Base-by-base conservation (phyloP, 2,888 invertebrate genomes). In the Pseudococcus viburni region DNA sequence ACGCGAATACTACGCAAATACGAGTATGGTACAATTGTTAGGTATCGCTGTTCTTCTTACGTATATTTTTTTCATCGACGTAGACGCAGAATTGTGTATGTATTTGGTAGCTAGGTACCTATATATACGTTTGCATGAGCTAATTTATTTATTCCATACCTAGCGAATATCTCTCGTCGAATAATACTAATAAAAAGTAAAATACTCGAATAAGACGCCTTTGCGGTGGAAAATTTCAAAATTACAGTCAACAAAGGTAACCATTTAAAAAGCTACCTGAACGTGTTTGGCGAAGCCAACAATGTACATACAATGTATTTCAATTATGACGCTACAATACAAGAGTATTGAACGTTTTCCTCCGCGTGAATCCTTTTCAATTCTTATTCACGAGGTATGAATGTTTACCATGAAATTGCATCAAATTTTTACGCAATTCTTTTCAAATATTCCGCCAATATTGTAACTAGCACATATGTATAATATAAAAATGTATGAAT, bases 1-100 rank as follows among this genome's bases (percentile, higher is more conserved):
- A 42, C 42, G 80, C 80, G 80, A 80, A 80, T 80, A 80, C 80
- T 80, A 80, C 26, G 42, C 80, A 42, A 80, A 80, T 73, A n/a
- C n/a, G n/a, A n/a, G n/a, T n/a, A 73, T 33, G n/a, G 68, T 73
- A 26, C 68, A 33, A 73, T 73, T 22, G 68, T 26, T 73, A 33
- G 12, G 26, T 26, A 73, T 26, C 26, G 26, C 22, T 64, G 22
- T 64, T 64, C 22, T 64, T 64, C 22, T 64, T 22, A 22, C 0
- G 8, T 33, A 33, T 22, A 22, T 22, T 64, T 64, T 64, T 64
- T 64, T 15, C 51, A 11, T 51, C 51, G 15, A 51, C 51, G 26
- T 33, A 33, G 46, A 46, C 46, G 46, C 9, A 15, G 15, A 5
- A 51, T 15, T 1, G 51, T 15, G 12, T 8, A 51, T 1, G 51